Conservation (phyloP, 2,888 invertebrate species). For the Agriopis aurantiaria region DNA sequence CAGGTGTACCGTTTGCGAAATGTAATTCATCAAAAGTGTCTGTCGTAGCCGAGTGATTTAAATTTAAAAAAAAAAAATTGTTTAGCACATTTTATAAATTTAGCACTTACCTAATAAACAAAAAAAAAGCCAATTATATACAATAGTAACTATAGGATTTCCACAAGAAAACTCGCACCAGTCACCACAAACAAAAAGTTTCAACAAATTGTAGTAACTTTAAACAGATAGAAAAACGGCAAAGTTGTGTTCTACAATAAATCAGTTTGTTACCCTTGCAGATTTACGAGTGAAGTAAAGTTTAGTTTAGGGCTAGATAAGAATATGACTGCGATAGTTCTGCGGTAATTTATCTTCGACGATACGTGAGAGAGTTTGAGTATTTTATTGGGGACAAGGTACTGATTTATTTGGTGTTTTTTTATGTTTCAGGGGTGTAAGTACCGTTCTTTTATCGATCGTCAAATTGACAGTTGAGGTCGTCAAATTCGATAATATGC, state of each 20-base stretch:
- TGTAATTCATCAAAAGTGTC: too few relatives aligned
- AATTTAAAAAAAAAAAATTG: too few relatives aligned
- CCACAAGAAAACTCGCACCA: neutral
- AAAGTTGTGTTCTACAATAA: constrained; percentile 27
- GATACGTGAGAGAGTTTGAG: constrained; percentile 20
- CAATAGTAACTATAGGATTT: too few relatives aligned
- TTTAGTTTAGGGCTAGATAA: constrained; percentile 33
- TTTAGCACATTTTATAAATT: too few relatives aligned
- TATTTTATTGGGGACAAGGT: constrained; percentile 25
- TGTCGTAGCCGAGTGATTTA: too few relatives aligned
- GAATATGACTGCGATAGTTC: constrained; percentile 33
- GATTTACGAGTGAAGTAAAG: constrained; percentile 31
- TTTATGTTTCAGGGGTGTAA: too few relatives aligned
- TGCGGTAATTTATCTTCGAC: constrained; percentile 22
- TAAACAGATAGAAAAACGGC: constrained; percentile 30
- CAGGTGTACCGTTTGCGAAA: too few relatives aligned
- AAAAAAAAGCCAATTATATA: neutral
- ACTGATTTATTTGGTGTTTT: constrained; percentile 23
- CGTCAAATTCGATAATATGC: too few relatives aligned
- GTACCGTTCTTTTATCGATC: too few relatives aligned
- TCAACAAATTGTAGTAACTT: constrained; percentile 21
- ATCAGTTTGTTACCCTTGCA: constrained; percentile 35
- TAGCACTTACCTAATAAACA: neutral
- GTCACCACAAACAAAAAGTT: constrained; percentile 17
- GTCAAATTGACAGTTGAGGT: too few relatives aligned